These are phyloP conservation scores for Crenuchus spilurus DNA, from an alignment of 2,797 vertebrate species.

Conservation along the genomic window DNA sequence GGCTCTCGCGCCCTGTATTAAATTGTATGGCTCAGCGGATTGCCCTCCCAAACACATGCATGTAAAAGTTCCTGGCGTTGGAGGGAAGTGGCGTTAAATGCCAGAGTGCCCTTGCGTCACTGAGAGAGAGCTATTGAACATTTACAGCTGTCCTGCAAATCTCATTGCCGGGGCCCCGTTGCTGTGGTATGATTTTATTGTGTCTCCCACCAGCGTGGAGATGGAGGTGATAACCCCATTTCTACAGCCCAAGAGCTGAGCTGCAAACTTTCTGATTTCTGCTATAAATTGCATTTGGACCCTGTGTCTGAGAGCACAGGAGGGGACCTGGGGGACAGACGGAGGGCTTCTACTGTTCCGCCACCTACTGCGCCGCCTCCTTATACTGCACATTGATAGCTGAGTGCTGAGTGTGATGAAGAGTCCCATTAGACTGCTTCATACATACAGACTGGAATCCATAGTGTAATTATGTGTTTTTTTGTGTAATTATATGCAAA, in stretches of 20 bases:
- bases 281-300: constrained; percentile 67
- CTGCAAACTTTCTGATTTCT: constrained; percentile 60
- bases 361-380: constrained; percentile 26
- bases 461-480: not conserved
- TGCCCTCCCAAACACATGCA: constrained; percentile 39
- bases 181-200: constrained; percentile 73
- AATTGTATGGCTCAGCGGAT: constrained; percentile 40
- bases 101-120: constrained; percentile 61
- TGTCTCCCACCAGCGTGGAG: constrained; percentile 64
- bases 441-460: not conserved
- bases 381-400: not conserved
- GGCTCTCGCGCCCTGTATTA: constrained; percentile 26
- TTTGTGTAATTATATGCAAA: constrained; percentile 11
- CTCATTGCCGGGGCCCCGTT: constrained; percentile 64
- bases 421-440: constrained; percentile 25
- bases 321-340: constrained; percentile 37
- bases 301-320: constrained; percentile 52
- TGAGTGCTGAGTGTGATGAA: not conserved
- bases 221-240: constrained; percentile 72
- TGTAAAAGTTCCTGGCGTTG: constrained; percentile 45
- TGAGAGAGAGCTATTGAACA: constrained; percentile 61
- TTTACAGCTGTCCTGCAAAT: constrained; percentile 73
- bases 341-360: constrained; percentile 40
- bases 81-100: constrained; percentile 61
- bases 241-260: constrained; percentile 64